Percentiles rank a stretch among this genome's conserved stretches.
Conservation (phyloP, 1,140 invertebrate species). For the Limonius californicus region DNA sequence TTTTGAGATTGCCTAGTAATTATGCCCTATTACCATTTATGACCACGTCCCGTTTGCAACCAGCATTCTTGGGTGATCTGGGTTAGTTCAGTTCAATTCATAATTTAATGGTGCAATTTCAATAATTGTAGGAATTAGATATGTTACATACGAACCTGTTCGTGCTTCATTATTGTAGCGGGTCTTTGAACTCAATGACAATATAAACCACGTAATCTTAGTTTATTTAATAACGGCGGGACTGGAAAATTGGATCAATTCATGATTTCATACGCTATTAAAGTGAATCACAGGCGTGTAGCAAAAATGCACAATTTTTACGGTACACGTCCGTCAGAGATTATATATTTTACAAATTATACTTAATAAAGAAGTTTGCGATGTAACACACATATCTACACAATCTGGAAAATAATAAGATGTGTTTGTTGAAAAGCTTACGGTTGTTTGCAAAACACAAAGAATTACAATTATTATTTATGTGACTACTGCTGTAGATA, state of each 20-base stretch:
- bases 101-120: constrained; percentile 9
- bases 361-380: too few species aligned
- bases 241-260: constrained; percentile 2
- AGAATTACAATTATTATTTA: too few species aligned
- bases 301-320: background rate
- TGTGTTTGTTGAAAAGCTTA: too few species aligned
- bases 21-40: constrained; percentile 6
- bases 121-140: constrained; percentile 6
- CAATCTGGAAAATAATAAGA: too few species aligned
- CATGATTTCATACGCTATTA: constrained; percentile 5
- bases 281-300: background rate
- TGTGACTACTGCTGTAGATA: too few species aligned
- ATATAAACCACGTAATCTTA: background rate
- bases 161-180: background rate
- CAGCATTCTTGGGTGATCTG: background rate
- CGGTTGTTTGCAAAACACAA: too few species aligned
- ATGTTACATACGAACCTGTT: background rate
- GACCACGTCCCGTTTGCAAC: background rate
- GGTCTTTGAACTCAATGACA: constrained; percentile 2
- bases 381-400: too few species aligned
- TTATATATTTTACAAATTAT: too few species aligned
- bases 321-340: too few species aligned
- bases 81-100: background rate
- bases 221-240: background rate
- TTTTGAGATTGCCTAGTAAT: constrained; percentile 5